Percentiles rank a stretch among this genome's conserved stretches.
Evolutionary conservation across 23 tunicate genomes (phyloP).

Genomic region (Ascidia mentula): DNA sequence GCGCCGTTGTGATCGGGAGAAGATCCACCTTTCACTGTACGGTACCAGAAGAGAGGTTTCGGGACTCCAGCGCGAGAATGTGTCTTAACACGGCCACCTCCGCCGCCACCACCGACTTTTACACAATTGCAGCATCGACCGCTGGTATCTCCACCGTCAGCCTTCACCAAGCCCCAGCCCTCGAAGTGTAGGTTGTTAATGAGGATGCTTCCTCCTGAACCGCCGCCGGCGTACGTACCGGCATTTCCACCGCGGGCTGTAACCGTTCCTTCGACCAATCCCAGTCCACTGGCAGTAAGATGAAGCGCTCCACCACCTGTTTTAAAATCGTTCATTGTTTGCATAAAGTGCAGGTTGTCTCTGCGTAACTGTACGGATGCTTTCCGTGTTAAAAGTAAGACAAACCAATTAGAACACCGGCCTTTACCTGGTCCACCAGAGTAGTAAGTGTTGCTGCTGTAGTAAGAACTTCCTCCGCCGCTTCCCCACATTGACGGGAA

Average conservation of each 20-base stretch:
- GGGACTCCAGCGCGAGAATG: conserved; percentile 17
- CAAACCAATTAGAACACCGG: background rate
- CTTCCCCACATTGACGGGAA: conserved; percentile 8
- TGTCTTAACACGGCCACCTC: conserved; percentile 18
- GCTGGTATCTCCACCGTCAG: conserved; percentile 17
- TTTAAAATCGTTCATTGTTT: background rate
- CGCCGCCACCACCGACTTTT: conserved; percentile 28
- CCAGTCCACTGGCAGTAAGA: conserved; percentile 23
- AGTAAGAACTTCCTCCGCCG: conserved; percentile 16
- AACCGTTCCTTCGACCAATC: conserved; percentile 11
- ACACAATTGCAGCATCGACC: background rate
- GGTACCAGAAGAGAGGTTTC: conserved; percentile 29
- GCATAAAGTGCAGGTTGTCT: too few species aligned
- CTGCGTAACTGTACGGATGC: too few species aligned
- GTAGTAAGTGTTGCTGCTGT: background rate
- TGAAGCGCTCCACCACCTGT: conserved; percentile 31
- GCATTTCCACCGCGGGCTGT: conserved; percentile 3
- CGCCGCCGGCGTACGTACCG: conserved; percentile 14
- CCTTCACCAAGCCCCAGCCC: conserved; percentile 21
- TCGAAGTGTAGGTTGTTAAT: conserved; percentile 5
- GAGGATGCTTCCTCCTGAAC: conserved; percentile 19
- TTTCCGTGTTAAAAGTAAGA: too few species aligned
- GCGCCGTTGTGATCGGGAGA: conserved; percentile 1
- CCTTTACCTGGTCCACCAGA: background rate
- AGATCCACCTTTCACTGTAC: conserved; percentile 13